Evolutionary conservation across 1,140 invertebrate species (phyloP), one percentile per base, ranked within the genome.

Genomic region (Drosophila saltans): DNA sequence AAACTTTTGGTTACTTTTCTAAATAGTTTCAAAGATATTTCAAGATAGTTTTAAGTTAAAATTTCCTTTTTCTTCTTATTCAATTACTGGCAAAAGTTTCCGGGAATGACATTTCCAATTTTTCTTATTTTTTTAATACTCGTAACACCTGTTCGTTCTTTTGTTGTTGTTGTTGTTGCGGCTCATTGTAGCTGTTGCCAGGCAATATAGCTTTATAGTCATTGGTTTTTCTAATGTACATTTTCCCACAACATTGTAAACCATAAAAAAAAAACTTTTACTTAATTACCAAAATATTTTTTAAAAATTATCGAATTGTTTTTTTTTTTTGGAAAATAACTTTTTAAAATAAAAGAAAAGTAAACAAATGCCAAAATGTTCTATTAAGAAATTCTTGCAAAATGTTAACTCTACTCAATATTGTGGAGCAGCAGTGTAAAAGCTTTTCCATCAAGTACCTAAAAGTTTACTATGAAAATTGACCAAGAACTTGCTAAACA

Each of bases 181-280:
- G 16, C 16, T 16, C 16, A 39, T 58, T 58, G 56, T 57, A 36
- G 45, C 33, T 30, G 57, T 58, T 58, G 57, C 57, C 57, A 58
- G 10, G 57, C 57, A 58, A 58, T 58, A 39, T 30, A 30, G 4
- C 28, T 30, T 30, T 30, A 30, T 30, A 16, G 57, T 24, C 33
- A 58, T 56, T 39, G n/a, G 57, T 39, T 33, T 58, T 58, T 58
- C 57, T 39, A 16, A 58, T 33, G n/a, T 30, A 30, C n/a, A 57
- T 11, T 30, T 57, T n/a, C 9, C 55, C 26, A 33, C 11, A 30
- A 30, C 28, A 4, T 30, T 30, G 28, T 30, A 30, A 30, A 4
- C 0, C 33, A 16, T 16, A 36, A 6, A 4, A 4, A 36, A 36
- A 36, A 36, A 1, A 36, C 33, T 36, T 36, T 36, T 7, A 36